Evolutionary conservation across 2,888 invertebrate genomes (phyloP).

Genomic region (Allacma fusca): DNA sequence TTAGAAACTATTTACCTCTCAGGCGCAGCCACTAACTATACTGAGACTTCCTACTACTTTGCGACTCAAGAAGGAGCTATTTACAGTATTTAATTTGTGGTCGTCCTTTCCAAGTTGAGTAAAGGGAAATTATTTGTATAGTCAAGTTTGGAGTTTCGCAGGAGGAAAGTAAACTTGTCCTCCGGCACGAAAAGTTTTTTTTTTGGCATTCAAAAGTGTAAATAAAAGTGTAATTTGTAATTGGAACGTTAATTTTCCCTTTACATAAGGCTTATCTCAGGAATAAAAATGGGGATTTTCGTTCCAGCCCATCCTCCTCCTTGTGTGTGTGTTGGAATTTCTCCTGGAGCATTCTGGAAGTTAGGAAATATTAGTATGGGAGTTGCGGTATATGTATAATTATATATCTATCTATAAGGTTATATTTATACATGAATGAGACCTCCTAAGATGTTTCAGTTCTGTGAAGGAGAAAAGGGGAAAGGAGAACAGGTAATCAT

Average conservation of each 20-base stretch:
- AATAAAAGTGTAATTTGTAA: constrained; percentile 8
- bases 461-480: too few relatives aligned
- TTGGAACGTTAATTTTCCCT: background rate
- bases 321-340: background rate
- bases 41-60: too few relatives aligned
- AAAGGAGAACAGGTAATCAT: constrained; percentile 1
- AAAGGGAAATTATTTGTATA: background rate
- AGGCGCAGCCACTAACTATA: too few relatives aligned
- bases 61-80: too few relatives aligned
- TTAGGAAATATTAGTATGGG: background rate
- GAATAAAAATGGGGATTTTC: background rate
- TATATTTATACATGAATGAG: too few relatives aligned
- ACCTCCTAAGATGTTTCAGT: too few relatives aligned
- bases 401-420: too few relatives aligned
- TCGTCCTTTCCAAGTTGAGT: too few relatives aligned
- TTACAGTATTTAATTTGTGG: too few relatives aligned
- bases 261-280: background rate
- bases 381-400: too few relatives aligned
- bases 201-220: background rate
- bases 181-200: background rate
- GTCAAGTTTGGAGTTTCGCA: background rate
- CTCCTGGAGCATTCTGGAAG: background rate
- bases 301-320: background rate
- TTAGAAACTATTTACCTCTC: too few relatives aligned
- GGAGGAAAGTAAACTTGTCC: constrained; percentile 1